Percentiles rank a stretch among this genome's conserved stretches.
These are phyloP conservation scores for Diploscapter pachys DNA, from an alignment of 1,140 invertebrate genomes.

Conservation along the genomic window DNA sequence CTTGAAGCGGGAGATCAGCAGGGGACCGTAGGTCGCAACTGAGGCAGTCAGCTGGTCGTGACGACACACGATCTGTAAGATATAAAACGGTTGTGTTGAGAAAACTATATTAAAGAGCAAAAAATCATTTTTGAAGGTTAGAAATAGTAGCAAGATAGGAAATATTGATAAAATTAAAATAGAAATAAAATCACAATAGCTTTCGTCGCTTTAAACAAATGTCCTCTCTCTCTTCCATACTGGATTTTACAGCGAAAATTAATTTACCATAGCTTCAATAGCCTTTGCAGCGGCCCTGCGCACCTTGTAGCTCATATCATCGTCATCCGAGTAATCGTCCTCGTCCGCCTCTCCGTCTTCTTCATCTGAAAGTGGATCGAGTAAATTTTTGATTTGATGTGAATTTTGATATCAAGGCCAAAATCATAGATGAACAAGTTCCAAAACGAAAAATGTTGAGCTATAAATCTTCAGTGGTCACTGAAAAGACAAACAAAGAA, in stretches of 20 bases:
- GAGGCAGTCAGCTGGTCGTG: constrained; percentile 71
- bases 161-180: too few species aligned
- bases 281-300: constrained; percentile 92
- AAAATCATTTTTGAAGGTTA: background rate
- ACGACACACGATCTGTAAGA: constrained; percentile 9
- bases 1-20: constrained; percentile 80
- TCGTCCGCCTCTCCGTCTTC: constrained; percentile 41
- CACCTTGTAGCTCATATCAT: constrained; percentile 99
- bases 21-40: constrained; percentile 88
- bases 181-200: too few species aligned
- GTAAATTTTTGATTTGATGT: background rate
- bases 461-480: background rate
- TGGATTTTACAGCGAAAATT: background rate
- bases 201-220: too few species aligned
- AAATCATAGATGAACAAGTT: constrained; percentile 26
- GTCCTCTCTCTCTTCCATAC: too few species aligned
- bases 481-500: background rate
- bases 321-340: constrained; percentile 70
- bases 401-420: constrained; percentile 14
- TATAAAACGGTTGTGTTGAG: background rate
- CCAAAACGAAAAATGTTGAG: background rate
- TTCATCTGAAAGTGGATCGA: constrained; percentile 66
- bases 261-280: constrained; percentile 81
- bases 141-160: constrained; percentile 1
- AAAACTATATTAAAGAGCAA: background rate